Conservation (phyloP, 2,888 invertebrate species). For the Nomada flava region DNA sequence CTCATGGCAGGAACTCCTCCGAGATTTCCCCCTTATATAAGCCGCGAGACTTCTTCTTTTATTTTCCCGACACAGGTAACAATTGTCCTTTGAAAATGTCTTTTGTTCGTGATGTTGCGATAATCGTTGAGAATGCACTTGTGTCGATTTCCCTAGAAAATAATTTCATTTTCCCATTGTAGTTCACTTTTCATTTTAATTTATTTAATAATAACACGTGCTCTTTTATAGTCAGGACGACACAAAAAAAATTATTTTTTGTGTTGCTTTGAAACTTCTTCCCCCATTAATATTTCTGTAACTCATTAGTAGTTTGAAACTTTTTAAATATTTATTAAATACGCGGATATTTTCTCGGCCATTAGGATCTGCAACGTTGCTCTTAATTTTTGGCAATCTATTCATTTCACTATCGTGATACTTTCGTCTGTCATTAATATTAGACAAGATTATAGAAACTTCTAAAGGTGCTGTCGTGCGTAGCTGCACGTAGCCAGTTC, state of each 20-base stretch:
- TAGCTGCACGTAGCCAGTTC: conserved; percentile 29
- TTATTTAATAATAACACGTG: background rate
- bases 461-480: conserved; percentile 1
- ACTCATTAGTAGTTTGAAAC: background rate
- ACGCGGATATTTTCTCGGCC: background rate
- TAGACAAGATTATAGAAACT: background rate
- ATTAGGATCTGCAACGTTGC: background rate
- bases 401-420: background rate
- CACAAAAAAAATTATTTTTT: too few relatives aligned
- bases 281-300: too few relatives aligned
- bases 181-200: background rate
- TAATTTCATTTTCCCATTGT: conserved; percentile 23
- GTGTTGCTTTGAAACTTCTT: too few relatives aligned
- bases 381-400: background rate
- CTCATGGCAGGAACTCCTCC: conserved; percentile 84
- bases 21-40: conserved; percentile 85
- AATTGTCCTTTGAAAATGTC: conserved; percentile 82
- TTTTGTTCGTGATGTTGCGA: conserved; percentile 81
- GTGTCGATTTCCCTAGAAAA: conserved; percentile 58
- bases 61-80: conserved; percentile 85
- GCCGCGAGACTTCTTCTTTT: conserved; percentile 85
- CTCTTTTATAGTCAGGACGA: background rate
- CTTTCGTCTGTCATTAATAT: background rate
- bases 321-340: background rate
- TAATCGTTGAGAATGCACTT: conserved; percentile 73